A percentile compares a stretch with the other conserved stretches of the same genome.
Conservation (phyloP, 2,888 invertebrate species). For the Oxyteleia sp. region DNA sequence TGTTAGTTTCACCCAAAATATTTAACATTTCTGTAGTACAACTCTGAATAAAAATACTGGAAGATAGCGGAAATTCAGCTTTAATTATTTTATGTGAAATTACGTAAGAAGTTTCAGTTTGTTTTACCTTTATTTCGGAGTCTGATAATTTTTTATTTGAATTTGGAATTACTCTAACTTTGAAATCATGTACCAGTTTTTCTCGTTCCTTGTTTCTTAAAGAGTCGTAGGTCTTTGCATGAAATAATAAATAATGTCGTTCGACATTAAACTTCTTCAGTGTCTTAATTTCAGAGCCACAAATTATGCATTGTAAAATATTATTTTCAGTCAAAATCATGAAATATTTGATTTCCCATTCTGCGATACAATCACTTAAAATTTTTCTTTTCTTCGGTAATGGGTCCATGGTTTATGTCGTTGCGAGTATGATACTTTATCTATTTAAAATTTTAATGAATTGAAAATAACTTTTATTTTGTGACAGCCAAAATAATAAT, state of each 20-base stretch:
- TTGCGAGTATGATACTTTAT: too few species aligned
- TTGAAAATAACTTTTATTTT: too few species aligned
- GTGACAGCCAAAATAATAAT: too few species aligned
- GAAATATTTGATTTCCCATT: neutral
- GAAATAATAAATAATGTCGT: neutral
- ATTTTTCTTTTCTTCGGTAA: too few species aligned
- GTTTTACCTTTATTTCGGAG: neutral
- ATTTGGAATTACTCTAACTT: neutral
- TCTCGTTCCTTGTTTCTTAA: neutral
- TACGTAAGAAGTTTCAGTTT: neutral
- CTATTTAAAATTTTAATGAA: too few species aligned
- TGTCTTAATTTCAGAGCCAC: neutral
- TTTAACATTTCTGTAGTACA: slow-evolving; percentile 9
- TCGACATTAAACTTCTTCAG: slow-evolving; percentile 6
- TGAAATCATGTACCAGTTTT: neutral
- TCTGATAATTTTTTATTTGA: neutral
- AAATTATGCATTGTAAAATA: neutral
- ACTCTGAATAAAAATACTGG: slow-evolving; percentile 2
- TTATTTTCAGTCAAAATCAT: neutral
- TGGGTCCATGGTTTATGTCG: too few species aligned
- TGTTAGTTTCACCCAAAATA: neutral
- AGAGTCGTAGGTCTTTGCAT: neutral
- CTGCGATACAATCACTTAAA: neutral
- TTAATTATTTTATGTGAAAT: slow-evolving; percentile 2
- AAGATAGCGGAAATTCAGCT: neutral